Evolutionary conservation across 2,797 vertebrate species (phyloP), one percentile per base, ranked within the genome.

Genomic region (Streptopelia turtur): DNA sequence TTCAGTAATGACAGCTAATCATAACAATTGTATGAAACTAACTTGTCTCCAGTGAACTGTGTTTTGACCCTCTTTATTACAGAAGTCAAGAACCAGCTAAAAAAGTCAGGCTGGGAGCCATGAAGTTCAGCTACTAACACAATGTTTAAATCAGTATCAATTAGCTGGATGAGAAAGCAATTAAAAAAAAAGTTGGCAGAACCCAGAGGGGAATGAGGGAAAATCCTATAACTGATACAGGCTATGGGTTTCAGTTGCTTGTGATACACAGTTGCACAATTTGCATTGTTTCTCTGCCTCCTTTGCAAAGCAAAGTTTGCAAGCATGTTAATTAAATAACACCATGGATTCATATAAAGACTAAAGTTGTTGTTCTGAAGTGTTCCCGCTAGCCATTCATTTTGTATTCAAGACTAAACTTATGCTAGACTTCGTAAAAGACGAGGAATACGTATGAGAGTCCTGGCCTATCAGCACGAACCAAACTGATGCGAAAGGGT

Each of bases 61-160:
- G 22, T 55, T 92, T 74, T 74, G 75, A 95, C 78, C 66, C 59
- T 39, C 23, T 82, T 66, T 66, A 59, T 31, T 66, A 63, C 9
- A 65, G 41, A 89, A 79, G 77, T 69, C 63, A 92, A 94, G 71
- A 8, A 41, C 6, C 31, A 94, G 63, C 28, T 81, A 75, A 82
- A 39, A 10, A 47, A 23, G 28, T 59, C 3, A 0, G 30, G 5
- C 66, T 60, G 17, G 37, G 47, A 91, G 60, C 47, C 39, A 39
- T 18, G 30, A 72, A 84, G 52, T 82, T 82, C 78, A 94, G 27
- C 70, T 70, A 30, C 39, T 59, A 81, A 59, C 21, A 45, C 20
- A 24, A 12, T 10, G 22, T 74, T 93, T 94, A 83, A 90, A 90
- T 88, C 35, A 63, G 4, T 65, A 72, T 41, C 52, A 82, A 82